Evolutionary conservation across 2,113 vertebrate genomes (phyloP).

Genomic region (Platysteira castanea): DNA sequence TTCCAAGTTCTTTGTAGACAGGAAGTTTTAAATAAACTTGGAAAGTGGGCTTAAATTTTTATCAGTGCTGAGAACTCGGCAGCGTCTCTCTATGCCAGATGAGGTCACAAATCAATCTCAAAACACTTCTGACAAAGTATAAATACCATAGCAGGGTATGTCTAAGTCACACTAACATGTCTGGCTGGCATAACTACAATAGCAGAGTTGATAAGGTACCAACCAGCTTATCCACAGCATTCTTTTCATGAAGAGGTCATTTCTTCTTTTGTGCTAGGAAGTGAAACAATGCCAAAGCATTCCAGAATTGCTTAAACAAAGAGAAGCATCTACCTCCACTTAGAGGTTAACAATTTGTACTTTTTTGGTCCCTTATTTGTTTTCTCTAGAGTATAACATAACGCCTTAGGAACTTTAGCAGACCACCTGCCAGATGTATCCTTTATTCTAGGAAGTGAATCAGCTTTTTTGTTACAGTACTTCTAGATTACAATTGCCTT

Average conservation of each 20-base stretch:
- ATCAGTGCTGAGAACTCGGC: constrained; percentile 43
- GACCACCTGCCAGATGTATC: not conserved
- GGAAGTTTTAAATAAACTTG: not conserved
- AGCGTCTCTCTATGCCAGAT: constrained; percentile 47
- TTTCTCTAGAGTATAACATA: not conserved
- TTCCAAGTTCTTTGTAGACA: not conserved
- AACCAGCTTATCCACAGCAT: constrained; percentile 66
- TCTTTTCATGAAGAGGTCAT: constrained; percentile 72
- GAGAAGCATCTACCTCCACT: not conserved
- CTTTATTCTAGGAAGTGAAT: not conserved
- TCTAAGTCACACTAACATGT: constrained; percentile 55
- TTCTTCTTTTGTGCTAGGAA: constrained; percentile 62
- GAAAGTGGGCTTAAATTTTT: not conserved
- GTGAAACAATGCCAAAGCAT: constrained; percentile 51
- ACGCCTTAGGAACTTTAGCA: not conserved
- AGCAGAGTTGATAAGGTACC: constrained; percentile 68
- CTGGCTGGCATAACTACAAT: constrained; percentile 60
- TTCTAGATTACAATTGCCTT: not conserved
- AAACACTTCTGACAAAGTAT: constrained; percentile 65
- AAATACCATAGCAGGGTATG: constrained; percentile 64
- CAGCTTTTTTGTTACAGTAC: not conserved
- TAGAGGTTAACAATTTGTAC: not conserved
- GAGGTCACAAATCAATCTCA: constrained; percentile 73
- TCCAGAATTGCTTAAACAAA: constrained; percentile 52
- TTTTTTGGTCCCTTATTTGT: not conserved